Conservation (phyloP, 2,888 invertebrate species). For the Strigamia maritima region DNA sequence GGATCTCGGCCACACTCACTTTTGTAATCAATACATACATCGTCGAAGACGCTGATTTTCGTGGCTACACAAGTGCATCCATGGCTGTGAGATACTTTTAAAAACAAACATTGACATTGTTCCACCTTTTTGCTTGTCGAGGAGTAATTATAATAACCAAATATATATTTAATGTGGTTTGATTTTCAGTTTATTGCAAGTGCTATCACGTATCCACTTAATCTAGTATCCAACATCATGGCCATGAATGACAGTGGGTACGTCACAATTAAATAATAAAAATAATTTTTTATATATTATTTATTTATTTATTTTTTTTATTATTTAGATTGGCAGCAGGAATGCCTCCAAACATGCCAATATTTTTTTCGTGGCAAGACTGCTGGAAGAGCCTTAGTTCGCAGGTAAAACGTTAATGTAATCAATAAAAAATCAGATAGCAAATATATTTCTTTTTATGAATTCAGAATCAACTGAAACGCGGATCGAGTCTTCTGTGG, state of each 20-base stretch:
- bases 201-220: constrained; percentile 85
- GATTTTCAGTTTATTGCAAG: constrained; percentile 69
- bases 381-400: constrained; percentile 73
- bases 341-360: constrained; percentile 77
- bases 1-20: constrained; percentile 71
- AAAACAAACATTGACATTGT: not conserved
- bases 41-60: constrained; percentile 67
- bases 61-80: constrained; percentile 58
- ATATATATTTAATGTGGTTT: constrained; percentile 42
- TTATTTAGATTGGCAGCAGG: constrained; percentile 69
- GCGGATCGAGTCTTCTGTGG: constrained; percentile 79
- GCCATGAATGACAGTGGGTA: constrained; percentile 74
- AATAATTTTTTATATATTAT: constrained; percentile 11
- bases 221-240: constrained; percentile 88
- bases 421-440: not conserved
- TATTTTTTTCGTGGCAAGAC: constrained; percentile 73
- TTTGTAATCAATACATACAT: constrained; percentile 76
- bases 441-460: constrained; percentile 49
- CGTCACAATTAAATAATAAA: constrained; percentile 45
- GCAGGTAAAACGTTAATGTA: constrained; percentile 37
- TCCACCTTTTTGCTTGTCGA: not conserved
- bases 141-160: not conserved
- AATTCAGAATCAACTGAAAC: constrained; percentile 71
- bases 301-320: constrained; percentile 37
- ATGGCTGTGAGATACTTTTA: constrained; percentile 58